Evolutionary conservation across 2,797 vertebrate species (phyloP), one percentile per base, ranked within the genome.

Genomic region (Peromyscus melanophrys): DNA sequence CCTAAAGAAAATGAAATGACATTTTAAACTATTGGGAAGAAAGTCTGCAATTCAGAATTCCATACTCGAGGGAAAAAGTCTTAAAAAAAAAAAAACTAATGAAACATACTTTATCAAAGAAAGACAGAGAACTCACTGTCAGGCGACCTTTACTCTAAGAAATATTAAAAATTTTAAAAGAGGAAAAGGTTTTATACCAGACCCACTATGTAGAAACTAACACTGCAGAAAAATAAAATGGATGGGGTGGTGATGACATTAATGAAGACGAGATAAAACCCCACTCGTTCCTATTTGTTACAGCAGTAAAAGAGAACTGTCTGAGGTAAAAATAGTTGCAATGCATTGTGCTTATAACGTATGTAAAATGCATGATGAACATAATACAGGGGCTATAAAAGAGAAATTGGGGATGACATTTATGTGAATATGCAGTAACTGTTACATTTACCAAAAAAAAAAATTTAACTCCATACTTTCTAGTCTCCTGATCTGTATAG

Each of bases 281-380:
- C 80, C 67, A 37, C 92, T 96, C 69, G 27, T 87, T 87, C 59
- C 52, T 86, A 76, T 89, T 96, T 76, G 86, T 85, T 96, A 84
- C 3, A 59, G 31, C 4, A 31, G 23, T 92, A 89, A 86, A 93
- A 81, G 16, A 78, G 59, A 92, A 93, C 31, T 34, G 11, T 89
- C 75, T 84, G 69, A 90, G 82, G 37, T 37, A 83, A 93, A 97
- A 86, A 69, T 69, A 90, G 43, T 40, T 89, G 63, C 29, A 86
- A 82, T 71, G 40, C 31, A 46, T 67, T 90, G 17, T 85, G 34
- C 59, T 94, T 69, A 78, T 67, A 91, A 49, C 1, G 52, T 77
- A 93, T 19, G 59, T 71, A 92, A 85, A 93, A 84, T 69, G n/a
- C 49, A 23, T 27, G 25, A 83, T 82, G 84, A 89, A 96, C 92